Conservation (phyloP, 2,113 vertebrate species). For the Steatornis caripensis region DNA sequence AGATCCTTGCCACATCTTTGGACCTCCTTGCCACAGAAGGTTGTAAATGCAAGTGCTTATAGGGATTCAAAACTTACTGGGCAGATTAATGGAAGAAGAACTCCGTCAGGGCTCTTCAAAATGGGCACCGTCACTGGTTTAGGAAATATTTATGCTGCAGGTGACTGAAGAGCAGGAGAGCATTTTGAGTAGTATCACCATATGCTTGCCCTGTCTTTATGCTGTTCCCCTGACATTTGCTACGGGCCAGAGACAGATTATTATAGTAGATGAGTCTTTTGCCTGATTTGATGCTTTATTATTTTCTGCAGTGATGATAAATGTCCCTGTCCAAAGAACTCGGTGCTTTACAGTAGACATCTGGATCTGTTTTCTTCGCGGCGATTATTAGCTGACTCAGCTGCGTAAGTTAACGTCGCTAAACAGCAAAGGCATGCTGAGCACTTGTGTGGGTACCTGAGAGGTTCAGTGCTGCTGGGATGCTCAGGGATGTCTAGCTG, state of each 20-base stretch:
- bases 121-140: background rate
- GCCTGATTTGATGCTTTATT: background rate
- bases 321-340: background rate
- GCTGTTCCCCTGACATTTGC: background rate
- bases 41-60: background rate
- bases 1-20: background rate
- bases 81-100: background rate
- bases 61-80: background rate
- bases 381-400: conserved; percentile 34
- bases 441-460: background rate
- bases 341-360: background rate
- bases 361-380: background rate
- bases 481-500: background rate
- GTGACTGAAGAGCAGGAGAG: background rate
- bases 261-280: background rate
- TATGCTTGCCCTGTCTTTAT: background rate
- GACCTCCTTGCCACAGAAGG: background rate
- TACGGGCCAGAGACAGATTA: background rate
- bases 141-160: background rate
- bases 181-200: background rate
- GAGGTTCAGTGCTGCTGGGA: background rate
- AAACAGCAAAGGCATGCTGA: background rate
- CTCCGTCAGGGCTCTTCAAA: background rate
- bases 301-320: background rate
- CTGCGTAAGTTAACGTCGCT: conserved; percentile 19